Evolutionary conservation across 2,797 vertebrate species (phyloP), one percentile per base, ranked within the genome.

Genomic region (Mareca strepera): DNA sequence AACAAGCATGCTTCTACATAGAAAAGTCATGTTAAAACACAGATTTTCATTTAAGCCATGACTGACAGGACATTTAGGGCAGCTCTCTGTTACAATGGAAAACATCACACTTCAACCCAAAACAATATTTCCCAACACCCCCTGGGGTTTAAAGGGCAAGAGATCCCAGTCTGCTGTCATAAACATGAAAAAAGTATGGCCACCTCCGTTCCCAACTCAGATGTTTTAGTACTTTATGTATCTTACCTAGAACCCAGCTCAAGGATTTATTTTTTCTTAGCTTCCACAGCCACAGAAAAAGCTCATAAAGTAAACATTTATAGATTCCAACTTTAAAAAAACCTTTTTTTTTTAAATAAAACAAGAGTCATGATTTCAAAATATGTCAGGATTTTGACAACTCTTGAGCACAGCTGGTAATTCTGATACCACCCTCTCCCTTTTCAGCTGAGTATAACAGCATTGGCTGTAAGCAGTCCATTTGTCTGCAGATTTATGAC

Each of bases 131-230:
- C 48, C 35, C 48, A 56, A 81, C 17, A 77, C 7, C 11, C 11
- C 68, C 33, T 83, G 16, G 18, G 68, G 43, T 58, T 92, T 86
- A 90, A 96, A 94, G 41, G 66, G 67, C 77, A 91, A 50, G 29
- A 88, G 56, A 80, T 77, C 20, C 62, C 59, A 75, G 37, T 37
- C 20, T 86, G 37, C 37, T 88, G 86, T 90, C 41, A 53, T 88
- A 82, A 73, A 37, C n/a, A 16, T 25, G 74, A 86, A 82, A 86
- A 95, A 50, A 86, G 14, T 28, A 37, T 69, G 55, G 21, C 37
- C 33, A 17, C 78, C 20, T 78, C 46, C 48, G 31, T 75, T 39
- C 67, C 59, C 79, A 76, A 69, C 28, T 64, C 15, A 90, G 50
- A 6, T 69, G 46, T 67, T 60, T 82, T 52, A 79, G 43, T 79